Evolutionary conservation across 1,140 invertebrate species (phyloP).

Genomic region (Platyscapa corneri): DNA sequence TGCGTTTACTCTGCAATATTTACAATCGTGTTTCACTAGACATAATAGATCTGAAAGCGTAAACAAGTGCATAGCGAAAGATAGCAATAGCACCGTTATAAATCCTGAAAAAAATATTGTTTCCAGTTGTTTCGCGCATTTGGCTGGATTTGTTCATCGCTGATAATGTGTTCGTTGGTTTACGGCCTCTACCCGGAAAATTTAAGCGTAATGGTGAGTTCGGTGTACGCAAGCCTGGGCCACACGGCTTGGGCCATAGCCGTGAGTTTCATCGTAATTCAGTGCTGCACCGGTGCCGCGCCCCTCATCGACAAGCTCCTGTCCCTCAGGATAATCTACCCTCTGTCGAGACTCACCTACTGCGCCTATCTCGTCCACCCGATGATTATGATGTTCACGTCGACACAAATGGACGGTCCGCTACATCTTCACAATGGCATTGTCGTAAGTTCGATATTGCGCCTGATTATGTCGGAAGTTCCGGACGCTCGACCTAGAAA

Average conservation of each 20-base stretch:
- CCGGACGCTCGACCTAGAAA: not conserved
- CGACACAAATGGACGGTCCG: constrained; percentile 85
- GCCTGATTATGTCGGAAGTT: not conserved
- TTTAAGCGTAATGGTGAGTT: constrained; percentile 79
- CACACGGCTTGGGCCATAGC: constrained; percentile 84
- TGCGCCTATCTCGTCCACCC: constrained; percentile 93
- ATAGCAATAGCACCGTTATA: too few species aligned
- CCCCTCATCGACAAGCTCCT: constrained; percentile 83
- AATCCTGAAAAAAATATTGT: too few species aligned
- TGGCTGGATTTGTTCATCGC: constrained; percentile 78
- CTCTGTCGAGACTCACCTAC: constrained; percentile 91
- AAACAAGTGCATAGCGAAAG: too few species aligned
- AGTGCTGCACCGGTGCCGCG: constrained; percentile 85
- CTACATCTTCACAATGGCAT: constrained; percentile 83
- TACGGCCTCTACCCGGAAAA: constrained; percentile 85
- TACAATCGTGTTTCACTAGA: too few species aligned
- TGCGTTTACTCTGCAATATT: too few species aligned
- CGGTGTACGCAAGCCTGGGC: constrained; percentile 76
- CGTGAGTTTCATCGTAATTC: constrained; percentile 86
- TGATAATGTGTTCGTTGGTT: constrained; percentile 80
- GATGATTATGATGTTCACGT: constrained; percentile 85
- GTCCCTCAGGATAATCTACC: constrained; percentile 86
- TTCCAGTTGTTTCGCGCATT: constrained; percentile 54
- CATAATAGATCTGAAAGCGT: too few species aligned
- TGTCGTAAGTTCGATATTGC: constrained; percentile 75